Base-by-base conservation (phyloP, 2,888 invertebrate genomes). In the Vanessa cardui region DNA sequence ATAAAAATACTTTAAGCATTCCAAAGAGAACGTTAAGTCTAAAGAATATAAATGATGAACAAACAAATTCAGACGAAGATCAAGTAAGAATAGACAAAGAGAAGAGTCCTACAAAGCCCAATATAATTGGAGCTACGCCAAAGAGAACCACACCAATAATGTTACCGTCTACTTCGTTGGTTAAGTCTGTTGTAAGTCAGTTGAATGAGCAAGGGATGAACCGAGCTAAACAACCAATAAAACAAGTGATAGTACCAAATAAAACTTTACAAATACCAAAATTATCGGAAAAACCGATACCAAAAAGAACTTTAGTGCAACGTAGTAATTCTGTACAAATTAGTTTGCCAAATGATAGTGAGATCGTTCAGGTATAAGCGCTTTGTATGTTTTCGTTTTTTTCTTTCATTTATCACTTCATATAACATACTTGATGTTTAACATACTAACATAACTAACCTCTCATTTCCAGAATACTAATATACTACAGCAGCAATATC, bases 381-480 rank as follows among this genome's bases (percentile, higher is more conserved):
- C 87, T 76, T 83, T 81, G 68, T 76, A 77, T 78, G 81, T 80
- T 76, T 76, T 74, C 80, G 81, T 83, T 74, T 70, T n/a, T 69
- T 75, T 77, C 71, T 71, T 71, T 75, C 67, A 73, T 75, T 71
- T 60, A 61, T 64, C 62, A 70, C 65, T 66, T 68, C 59, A 50
- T 72, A 64, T 68, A 61, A 77, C 71, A 70, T 74, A 81, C 73
- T 39, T 81, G 76, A 78, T 76, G 71, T 74, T 73, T 73, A 71
- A 73, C 69, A 86, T 83, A 88, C 87, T 92, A 90, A 92, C 84
- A 47, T 76, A 74, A 78, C 81, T 83, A 82, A 85, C 78, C 73
- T 83, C 80, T 85, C 82, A 76, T 93, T 93, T 94, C 88, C 92
- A 94, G 94, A 93, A 94, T 90, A 93, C 93, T 94, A 93, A 93